Base-by-base conservation (phyloP, 2,797 vertebrate species). In the Synanceia verrucosa region DNA sequence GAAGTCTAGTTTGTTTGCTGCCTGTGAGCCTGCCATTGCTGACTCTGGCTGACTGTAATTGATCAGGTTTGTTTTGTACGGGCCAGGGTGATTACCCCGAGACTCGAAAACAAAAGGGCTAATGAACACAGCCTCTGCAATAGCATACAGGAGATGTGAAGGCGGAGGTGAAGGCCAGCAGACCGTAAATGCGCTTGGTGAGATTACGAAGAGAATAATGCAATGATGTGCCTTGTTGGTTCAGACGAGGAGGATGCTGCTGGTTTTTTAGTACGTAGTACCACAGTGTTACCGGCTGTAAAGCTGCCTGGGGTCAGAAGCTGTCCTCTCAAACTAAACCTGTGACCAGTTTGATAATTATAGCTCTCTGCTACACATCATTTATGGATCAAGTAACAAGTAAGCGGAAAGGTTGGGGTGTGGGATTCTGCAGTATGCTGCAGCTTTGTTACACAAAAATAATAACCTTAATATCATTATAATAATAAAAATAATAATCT, bases 31-130 rank as follows among this genome's bases (percentile, higher is more conserved):
- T 76, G 77, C 65, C 28, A 21, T 41, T 70, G 82, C 86, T 78
- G 82, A 80, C 68, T 70, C 62, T 1, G 13, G 69, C 78, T 58
- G 78, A 72, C 48, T 55, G 61, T 76, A 89, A 89, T 91, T 74
- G 83, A 90, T 89, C 89, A 76, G 80, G 75, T 64, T 76, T 61
- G 66, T 82, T 70, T 87, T 84, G 57, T 59, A 63, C 70, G n/a
- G 76, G 66, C 46, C 6, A 13, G 6, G 52, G 67, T 76, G 81
- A 89, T 89, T 83, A 81, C 63, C 83, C 79, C 65, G 64, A 78
- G 74, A 52, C 28, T 44, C 11, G 13, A 43, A 81, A 89, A 88
- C 78, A 89, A 81, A n/a, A 86, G 18, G 64, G 50, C 76, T 66
- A 59, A 70, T 75, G 59, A 84, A 83, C 62, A 52, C 52, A 57